Conservation (phyloP, 1,140 invertebrate genomes). For the Polypedilum pembai region DNA sequence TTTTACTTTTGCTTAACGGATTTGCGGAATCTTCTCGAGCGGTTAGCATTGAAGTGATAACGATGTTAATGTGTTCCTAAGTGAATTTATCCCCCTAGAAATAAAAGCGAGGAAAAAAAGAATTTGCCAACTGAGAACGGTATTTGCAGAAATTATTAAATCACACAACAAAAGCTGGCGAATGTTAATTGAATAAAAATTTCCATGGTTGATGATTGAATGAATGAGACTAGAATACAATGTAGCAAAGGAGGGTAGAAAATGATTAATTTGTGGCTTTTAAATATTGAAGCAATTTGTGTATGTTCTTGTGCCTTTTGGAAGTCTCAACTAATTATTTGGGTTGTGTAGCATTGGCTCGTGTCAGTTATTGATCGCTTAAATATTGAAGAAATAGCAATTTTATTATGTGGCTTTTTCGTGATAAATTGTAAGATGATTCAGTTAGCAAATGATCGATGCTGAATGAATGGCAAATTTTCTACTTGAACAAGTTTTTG, state of each 20-base stretch:
- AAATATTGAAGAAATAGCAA: not conserved
- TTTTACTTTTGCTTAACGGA: no score
- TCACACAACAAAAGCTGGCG: not conserved
- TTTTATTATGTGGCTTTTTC: not conserved
- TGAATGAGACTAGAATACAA: not conserved
- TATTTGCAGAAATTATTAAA: constrained; percentile 14
- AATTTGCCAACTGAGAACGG: no score
- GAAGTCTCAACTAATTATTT: constrained; percentile 2
- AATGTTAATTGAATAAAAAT: constrained; percentile 20
- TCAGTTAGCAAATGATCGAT: no score
- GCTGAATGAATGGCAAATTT: no score
- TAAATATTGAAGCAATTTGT: not conserved
- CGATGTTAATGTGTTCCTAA: constrained; percentile 12
- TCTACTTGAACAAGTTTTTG: no score
- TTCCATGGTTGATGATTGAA: not conserved
- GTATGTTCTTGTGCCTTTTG: not conserved
- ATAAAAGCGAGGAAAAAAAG: not conserved
- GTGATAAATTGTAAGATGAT: not conserved
- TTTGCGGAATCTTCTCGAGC: not conserved
- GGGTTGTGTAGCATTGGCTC: not conserved
- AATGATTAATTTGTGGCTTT: not conserved
- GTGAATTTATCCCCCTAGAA: not conserved
- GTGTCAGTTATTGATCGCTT: constrained; percentile 11
- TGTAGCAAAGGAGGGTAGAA: not conserved
- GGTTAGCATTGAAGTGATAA: constrained; percentile 4